Conservation (phyloP, 2,113 vertebrate genomes). For the Trichomycterus rosablanca region DNA sequence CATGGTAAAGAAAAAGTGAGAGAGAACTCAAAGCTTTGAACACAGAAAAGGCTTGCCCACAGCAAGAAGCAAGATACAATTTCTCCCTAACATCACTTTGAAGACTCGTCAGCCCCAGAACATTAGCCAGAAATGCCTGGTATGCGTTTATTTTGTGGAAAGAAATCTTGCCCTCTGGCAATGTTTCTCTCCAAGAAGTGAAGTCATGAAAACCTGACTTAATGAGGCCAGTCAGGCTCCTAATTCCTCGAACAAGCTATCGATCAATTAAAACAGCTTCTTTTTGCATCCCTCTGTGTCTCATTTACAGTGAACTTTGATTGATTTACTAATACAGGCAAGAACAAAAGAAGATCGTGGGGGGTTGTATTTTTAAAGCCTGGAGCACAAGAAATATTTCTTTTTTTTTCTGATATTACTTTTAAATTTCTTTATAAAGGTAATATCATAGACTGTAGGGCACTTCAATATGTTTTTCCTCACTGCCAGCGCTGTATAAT, state of each 20-base stretch:
- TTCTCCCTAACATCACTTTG: conserved; percentile 36
- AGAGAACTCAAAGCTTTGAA: too few relatives aligned
- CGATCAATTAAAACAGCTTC: conserved; percentile 66
- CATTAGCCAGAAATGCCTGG: conserved; percentile 39
- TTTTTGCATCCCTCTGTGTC: conserved; percentile 63
- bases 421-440: conserved; percentile 38
- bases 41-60: too few relatives aligned
- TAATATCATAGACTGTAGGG: conserved; percentile 48
- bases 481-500: conserved; percentile 27
- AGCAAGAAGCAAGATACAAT: too few relatives aligned
- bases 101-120: conserved; percentile 37
- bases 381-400: background rate
- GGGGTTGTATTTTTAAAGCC: conserved; percentile 32
- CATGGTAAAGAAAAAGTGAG: too few relatives aligned
- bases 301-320: conserved; percentile 68
- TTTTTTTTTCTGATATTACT: conserved; percentile 15
- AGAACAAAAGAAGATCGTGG: conserved; percentile 59
- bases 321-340: conserved; percentile 62
- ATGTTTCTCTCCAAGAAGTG: conserved; percentile 42
- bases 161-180: conserved; percentile 52
- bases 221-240: conserved; percentile 62
- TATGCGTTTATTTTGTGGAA: conserved; percentile 26
- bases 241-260: conserved; percentile 67
- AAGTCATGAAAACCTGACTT: conserved; percentile 53
- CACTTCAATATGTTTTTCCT: conserved; percentile 55